Base-by-base conservation (phyloP, 2,888 invertebrate species). In the Trachelus tabidus region DNA sequence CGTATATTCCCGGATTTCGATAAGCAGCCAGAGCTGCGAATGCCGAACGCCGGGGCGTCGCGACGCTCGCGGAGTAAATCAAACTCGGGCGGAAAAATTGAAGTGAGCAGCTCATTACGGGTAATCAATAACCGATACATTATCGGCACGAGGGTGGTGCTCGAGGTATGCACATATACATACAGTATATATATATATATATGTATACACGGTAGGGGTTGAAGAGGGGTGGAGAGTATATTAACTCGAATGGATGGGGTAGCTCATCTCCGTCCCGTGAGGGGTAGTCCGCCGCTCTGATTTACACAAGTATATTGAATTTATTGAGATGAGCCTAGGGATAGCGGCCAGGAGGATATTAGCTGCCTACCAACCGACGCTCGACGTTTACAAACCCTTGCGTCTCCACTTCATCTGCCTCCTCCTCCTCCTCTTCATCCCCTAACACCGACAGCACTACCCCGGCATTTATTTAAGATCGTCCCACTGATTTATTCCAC, bases 261-360 rank as follows among this genome's bases (percentile, higher is more conserved):
- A 86, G 87, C 89, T 89, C 88, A 89, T 89, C 89, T 89, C 88
- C 87, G 88, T 85, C 82, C 80, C 76, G 83, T 77, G 79, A 74
- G 75, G 74, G 81, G 75, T 73, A 73, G 83, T 79, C 56, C 71
- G 77, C 79, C 75, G 85, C 85, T 85, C 85, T 89, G 90, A 91
- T 91, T 91, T 91, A 89, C 89, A 90, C 91, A 90, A 91, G 90
- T 91, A 91, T 91, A 91, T 91, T 91, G 91, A 91, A 91, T 91
- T 91, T 91, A 91, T 91, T 91, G 91, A 91, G 91, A 91, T 91
- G 91, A 91, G 91, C 91, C 87, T 89, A 85, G 86, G 91, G 91
- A 91, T 91, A 91, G 90, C 89, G 88, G 86, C 90, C 90, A 88
- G 87, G 90, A 91, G 91, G 91, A 91, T 91, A 91, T 91, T 91